Evolutionary conservation across 2,888 invertebrate species (phyloP), one percentile per base, ranked within the genome.

Genomic region (Enchytraeus crypticus): DNA sequence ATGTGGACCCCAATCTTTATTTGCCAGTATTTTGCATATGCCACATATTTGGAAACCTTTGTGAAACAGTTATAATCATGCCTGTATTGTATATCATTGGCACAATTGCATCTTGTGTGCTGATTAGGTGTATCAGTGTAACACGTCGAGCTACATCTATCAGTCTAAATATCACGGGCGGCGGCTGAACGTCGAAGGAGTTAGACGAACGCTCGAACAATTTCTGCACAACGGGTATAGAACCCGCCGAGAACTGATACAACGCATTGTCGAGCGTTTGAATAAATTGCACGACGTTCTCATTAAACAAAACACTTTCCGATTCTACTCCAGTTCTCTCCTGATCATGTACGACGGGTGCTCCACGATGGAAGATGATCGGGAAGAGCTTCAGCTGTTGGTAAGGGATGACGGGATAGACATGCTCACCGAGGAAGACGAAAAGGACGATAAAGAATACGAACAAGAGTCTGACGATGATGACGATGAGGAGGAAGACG

Each of bases 291-390:
- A 77, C 53, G 64, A 69, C 18, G 72, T 77, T 49, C 70, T 83
- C 11, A 66, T 74, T 51, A 72, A 74, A 43, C 78, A 81, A 63
- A 77, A 81, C 54, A 79, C 82, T 57, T 81, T 81, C 72, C 77
- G 83, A 14, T 83, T 84, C 71, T 84, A 83, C 72, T 83, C 83
- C 11, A 82, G 82, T 64, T 83, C 83, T 2, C 73, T 84, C 57
- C 77, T 84, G 2, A 77, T 84, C 57, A 80, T 83, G 64, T 84
- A 84, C 67, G 83, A 83, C 68, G 83, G 83, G 18, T 71, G 72
- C 55, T 62, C 23, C 54, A 38, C n/a, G n/a, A n/a, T n/a, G n/a
- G n/a, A n/a, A n/a, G n/a, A n/a, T n/a, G n/a, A n/a, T n/a, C n/a
- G n/a, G n/a, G n/a, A n/a, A n/a, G n/a, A n/a, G n/a, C n/a, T n/a